Evolutionary conservation across 2,113 vertebrate species (phyloP).

Genomic region (Oryzias javanicus): DNA sequence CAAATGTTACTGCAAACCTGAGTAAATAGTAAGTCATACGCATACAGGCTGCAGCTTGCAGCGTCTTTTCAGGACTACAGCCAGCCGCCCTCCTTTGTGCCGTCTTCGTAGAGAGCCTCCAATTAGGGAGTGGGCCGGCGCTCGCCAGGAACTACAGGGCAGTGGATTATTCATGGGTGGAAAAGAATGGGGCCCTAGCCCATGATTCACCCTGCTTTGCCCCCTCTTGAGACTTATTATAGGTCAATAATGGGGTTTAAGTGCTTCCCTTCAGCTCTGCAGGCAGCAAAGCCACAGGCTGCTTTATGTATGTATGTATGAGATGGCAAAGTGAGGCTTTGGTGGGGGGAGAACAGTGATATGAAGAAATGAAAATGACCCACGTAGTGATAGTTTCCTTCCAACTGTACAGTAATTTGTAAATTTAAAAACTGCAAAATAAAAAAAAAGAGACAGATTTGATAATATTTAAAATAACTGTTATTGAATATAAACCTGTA

Average conservation of each 20-base stretch:
- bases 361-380: not conserved
- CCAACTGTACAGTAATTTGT: not conserved
- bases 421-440: not conserved
- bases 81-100: conserved; percentile 3
- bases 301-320: conserved; percentile 39
- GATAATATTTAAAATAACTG: not conserved
- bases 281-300: conserved; percentile 41
- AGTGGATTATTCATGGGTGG: conserved; percentile 28
- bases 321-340: conserved; percentile 9
- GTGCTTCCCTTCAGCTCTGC: conserved; percentile 42
- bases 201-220: conserved; percentile 5
- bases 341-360: not conserved
- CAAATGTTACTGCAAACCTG: conserved; percentile 21
- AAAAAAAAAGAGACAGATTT: not conserved
- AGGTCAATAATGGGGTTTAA: conserved; percentile 61
- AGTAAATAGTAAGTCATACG: conserved; percentile 21
- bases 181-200: conserved; percentile 22
- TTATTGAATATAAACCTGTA: not conserved
- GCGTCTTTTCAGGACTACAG: conserved; percentile 12
- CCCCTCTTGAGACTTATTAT: conserved; percentile 42
- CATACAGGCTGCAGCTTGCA: not conserved
- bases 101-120: conserved; percentile 7
- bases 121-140: conserved; percentile 27
- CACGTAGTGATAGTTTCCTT: too few relatives aligned
- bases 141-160: conserved; percentile 17